Evolutionary conservation across 2,888 invertebrate species (phyloP), one percentile per base, ranked within the genome.

Genomic region (Liodrosophila aerea): DNA sequence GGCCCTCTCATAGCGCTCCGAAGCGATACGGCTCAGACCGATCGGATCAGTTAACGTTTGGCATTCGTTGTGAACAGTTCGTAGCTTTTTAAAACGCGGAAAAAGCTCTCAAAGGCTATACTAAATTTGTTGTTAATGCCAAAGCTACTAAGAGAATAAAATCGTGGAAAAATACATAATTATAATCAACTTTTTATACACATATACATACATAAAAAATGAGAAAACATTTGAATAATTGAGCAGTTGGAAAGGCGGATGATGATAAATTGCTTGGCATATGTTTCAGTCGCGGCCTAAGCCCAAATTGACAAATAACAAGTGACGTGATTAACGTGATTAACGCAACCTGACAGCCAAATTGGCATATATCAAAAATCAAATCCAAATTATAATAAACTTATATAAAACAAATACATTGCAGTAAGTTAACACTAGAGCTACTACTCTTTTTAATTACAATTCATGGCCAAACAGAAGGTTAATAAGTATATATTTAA

Each of bases 41-140:
- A 31, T 64, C 11, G 30, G 73, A 44, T 82, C 76, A 82, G 81
- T 82, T 57, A 63, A 64, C 67, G 67, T 74, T 76, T 63, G 71
- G 65, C 72, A 60, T 54, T 82, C 62, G 81, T 52, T 51, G 76
- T 47, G 84, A 61, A 15, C 65, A 63, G 81, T 80, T 80, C 64
- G 22, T 53, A 82, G 71, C 71, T 63, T 44, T 41, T 16, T 62
- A 27, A 9, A 37, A 30, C 7, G 9, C 15, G 45, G 15, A 18
- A 9, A 8, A 7, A 5, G 16, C 12, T 13, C 9, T 30, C 9
- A 29, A 30, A 13, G 15, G 27, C 27, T 13, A 7, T 13, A 36
- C 3, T 5, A 18, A 12, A 1, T 11, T 30, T 27, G n/a, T 27
- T 31, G 33, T 7, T 9, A 36, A 31, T 30, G 1, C 8, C 7